phyloP scores from a whole-genome alignment of 2,888 invertebrate genomes.

The Anoncus sp. region DNA sequence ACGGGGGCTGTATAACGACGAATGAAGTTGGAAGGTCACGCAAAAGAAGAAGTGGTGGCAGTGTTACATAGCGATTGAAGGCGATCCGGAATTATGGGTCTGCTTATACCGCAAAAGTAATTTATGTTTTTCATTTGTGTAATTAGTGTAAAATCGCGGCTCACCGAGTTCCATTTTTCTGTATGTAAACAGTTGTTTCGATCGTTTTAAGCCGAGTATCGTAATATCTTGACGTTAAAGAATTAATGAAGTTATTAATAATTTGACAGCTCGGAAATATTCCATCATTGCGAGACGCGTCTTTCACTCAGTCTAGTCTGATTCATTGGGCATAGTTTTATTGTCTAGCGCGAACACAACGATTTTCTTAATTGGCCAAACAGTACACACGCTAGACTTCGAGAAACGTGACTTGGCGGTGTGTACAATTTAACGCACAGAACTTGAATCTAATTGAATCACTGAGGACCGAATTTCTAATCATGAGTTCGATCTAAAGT shows the following conservation, averaged over 20 bases:
- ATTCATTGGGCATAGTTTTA: constrained; percentile 24
- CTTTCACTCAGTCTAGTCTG: constrained; percentile 25
- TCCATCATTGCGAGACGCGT: constrained; percentile 7
- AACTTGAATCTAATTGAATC: constrained; percentile 71
- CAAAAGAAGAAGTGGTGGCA: constrained; percentile 47
- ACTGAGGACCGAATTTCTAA: too few relatives aligned
- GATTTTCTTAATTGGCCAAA: constrained; percentile 2
- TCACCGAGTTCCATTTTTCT: too few relatives aligned
- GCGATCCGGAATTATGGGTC: constrained; percentile 40
- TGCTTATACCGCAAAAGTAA: constrained; percentile 6
- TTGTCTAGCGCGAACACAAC: constrained; percentile 8
- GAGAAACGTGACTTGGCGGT: constrained; percentile 79
- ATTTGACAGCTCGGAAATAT: background rate
- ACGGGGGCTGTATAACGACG: constrained; percentile 23
- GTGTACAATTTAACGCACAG: constrained; percentile 74
- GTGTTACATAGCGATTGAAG: constrained; percentile 63
- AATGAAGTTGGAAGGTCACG: constrained; percentile 46
- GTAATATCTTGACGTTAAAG: too few relatives aligned
- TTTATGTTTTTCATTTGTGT: too few relatives aligned
- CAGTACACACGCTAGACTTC: constrained; percentile 13
- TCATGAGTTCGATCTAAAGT: too few relatives aligned
- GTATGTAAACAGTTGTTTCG: too few relatives aligned
- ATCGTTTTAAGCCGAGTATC: too few relatives aligned
- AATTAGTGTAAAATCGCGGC: too few relatives aligned
- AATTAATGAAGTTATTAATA: too few relatives aligned